A percentile compares a stretch with the other conserved stretches of the same genome.
Evolutionary conservation across 2,797 vertebrate genomes (phyloP).

Genomic region (Ctenopoma kingsleyae): DNA sequence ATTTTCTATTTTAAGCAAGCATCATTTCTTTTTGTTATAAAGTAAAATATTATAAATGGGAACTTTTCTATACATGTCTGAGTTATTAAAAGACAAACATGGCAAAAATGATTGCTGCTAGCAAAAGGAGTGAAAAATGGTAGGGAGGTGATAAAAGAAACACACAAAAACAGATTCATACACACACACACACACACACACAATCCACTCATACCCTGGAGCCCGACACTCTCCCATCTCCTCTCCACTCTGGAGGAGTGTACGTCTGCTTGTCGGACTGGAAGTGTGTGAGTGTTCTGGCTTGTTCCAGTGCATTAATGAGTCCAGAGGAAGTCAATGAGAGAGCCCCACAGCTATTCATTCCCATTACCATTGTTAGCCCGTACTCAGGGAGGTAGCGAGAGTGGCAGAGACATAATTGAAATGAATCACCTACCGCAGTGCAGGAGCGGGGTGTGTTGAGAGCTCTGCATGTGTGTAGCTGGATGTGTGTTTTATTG

Average conservation of each 20-base stretch:
- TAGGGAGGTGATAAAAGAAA: background rate
- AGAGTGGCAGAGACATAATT: conserved; percentile 55
- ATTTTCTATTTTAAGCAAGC: background rate
- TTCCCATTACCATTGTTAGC: conserved; percentile 71
- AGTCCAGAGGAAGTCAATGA: conserved; percentile 73
- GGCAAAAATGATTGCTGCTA: background rate
- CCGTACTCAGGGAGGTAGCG: conserved; percentile 43
- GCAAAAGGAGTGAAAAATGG: background rate
- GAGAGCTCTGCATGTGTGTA: conserved; percentile 23
- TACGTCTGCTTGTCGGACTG: conserved; percentile 27
- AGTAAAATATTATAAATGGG: background rate
- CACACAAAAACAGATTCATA: conserved; percentile 4
- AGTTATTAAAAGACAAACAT: background rate
- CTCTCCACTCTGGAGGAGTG: conserved; percentile 31
- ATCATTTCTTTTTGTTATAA: fast-evolving
- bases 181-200: background rate
- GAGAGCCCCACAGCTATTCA: conserved; percentile 59
- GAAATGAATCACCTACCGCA: conserved; percentile 65
- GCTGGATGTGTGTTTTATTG: conserved; percentile 14
- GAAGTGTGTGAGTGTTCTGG: conserved; percentile 50
- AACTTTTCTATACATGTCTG: background rate
- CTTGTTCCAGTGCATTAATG: conserved; percentile 65
- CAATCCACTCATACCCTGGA: background rate
- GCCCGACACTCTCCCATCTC: conserved; percentile 5
- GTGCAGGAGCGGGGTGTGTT: conserved; percentile 36